phyloP scores from a whole-genome alignment of 2,888 invertebrate genomes.

The Gymnoscelis rufifasciata region DNA sequence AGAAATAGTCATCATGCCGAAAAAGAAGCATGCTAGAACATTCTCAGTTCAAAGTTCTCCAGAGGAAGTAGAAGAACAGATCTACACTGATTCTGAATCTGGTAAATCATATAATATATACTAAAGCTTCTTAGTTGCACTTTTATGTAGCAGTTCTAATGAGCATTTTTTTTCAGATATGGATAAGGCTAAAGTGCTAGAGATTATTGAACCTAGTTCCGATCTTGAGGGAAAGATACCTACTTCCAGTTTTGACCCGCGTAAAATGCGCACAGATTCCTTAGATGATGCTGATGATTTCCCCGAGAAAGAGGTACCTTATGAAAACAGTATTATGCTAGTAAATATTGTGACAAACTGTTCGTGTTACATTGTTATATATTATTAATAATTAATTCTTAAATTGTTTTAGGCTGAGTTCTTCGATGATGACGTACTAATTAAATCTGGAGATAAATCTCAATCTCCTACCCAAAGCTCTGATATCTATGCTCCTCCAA shows the following conservation, averaged over 20 bases:
- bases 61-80: slow-evolving; percentile 76
- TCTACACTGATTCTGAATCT: slow-evolving; percentile 76
- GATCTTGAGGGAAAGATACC: slow-evolving; percentile 61
- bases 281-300: slow-evolving; percentile 76
- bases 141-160: too few species aligned
- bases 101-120: too few species aligned
- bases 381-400: not conserved
- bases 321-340: too few species aligned
- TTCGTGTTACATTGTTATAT: too few species aligned
- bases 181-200: slow-evolving; percentile 75
- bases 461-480: slow-evolving; percentile 19
- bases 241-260: slow-evolving; percentile 64
- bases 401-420: slow-evolving; percentile 49
- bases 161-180: slow-evolving; percentile 52
- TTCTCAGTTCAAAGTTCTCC: slow-evolving; percentile 77
- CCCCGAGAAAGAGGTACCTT: slow-evolving; percentile 67
- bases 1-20: slow-evolving; percentile 69
- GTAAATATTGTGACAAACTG: too few species aligned
- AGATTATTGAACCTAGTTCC: slow-evolving; percentile 73
- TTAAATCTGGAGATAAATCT: slow-evolving; percentile 32
- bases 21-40: slow-evolving; percentile 69
- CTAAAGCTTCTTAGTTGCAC: too few species aligned
- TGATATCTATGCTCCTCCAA: slow-evolving; percentile 35
- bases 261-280: slow-evolving; percentile 71
- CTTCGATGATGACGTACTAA: slow-evolving; percentile 50